Base-by-base conservation (phyloP, 2,888 invertebrate species). In the Notodonta ziczac region DNA sequence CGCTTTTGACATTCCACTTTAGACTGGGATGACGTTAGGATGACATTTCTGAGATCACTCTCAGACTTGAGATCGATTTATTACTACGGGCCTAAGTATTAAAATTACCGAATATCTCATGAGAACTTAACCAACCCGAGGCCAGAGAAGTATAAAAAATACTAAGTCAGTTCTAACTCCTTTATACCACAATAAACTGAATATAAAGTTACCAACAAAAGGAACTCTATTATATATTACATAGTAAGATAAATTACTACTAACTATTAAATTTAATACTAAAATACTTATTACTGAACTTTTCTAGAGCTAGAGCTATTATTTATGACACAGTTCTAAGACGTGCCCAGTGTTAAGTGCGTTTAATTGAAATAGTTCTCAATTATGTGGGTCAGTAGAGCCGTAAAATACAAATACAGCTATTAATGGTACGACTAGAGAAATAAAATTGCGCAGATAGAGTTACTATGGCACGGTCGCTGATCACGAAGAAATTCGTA, bases 321-420 rank as follows among this genome's bases (percentile, higher is more conserved):
- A 42, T 10, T 42, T 42, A 42, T 42, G 6, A 46, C n/a, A 46
- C 13, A 46, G 46, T 46, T n/a, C 46, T 2, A 46, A 46, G 46
- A 46, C 46, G 46, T 46, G 46, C 46, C 10, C 46, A 46, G 50
- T 50, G 12, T 50, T 16, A 1, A 50, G 9, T 16, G 50, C 16
- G 48, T 50, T 50, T 50, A 50, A 50, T 50, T 50, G 50, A 50
- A 50, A 50, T 50, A 50, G 50, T 50, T 50, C 50, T 50, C 50
- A 16, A 46, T 50, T 50, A 14, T 10, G 16, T 16, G 50, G 50
- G 50, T 50, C 50, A 50, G 14, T 50, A 50, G 16, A 50, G 50
- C 16, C 50, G 16, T 50, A 50, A 50, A 50, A 50, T 50, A 50
- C 50, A 50, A 16, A 50, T 16, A 50, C 2, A n/a, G 48, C 48